phyloP scores from a whole-genome alignment of 2,113 vertebrate genomes.

The Haemorhous mexicanus region DNA sequence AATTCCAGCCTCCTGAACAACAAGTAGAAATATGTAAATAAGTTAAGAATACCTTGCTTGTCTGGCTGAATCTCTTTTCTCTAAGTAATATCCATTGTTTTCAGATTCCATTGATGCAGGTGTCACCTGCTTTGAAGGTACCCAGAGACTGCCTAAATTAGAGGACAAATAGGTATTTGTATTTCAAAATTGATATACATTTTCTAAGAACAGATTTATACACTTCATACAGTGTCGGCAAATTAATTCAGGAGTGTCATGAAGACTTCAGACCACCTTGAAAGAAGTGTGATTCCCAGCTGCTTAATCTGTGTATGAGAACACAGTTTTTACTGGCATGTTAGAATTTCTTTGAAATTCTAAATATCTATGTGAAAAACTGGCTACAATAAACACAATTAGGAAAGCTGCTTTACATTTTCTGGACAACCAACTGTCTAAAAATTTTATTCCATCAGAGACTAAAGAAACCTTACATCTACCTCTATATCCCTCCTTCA shows the following conservation, averaged over 20 bases:
- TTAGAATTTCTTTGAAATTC: not conserved
- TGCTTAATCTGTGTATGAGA: not conserved
- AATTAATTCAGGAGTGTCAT: not conserved
- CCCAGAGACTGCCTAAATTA: not conserved
- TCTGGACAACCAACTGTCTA: not conserved
- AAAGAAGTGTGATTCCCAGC: not conserved
- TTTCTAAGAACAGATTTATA: not conserved
- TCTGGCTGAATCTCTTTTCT: not conserved
- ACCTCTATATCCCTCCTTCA: not conserved
- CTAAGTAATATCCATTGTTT: not conserved
- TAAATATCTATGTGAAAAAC: not conserved
- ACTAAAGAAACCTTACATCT: not conserved
- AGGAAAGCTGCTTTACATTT: not conserved
- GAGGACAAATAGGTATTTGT: not conserved
- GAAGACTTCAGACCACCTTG: not conserved
- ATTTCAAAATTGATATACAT: not conserved
- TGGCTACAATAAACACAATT: not conserved
- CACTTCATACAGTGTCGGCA: not conserved
- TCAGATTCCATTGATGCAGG: not conserved
- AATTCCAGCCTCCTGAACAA: not conserved
- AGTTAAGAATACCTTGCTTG: not conserved
- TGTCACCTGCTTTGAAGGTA: not conserved
- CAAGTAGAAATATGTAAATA: not conserved
- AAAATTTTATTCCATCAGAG: not conserved
- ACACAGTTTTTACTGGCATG: not conserved